phyloP scores from a whole-genome alignment of 2,113 vertebrate genomes.

The Nannobrachium achirus region DNA sequence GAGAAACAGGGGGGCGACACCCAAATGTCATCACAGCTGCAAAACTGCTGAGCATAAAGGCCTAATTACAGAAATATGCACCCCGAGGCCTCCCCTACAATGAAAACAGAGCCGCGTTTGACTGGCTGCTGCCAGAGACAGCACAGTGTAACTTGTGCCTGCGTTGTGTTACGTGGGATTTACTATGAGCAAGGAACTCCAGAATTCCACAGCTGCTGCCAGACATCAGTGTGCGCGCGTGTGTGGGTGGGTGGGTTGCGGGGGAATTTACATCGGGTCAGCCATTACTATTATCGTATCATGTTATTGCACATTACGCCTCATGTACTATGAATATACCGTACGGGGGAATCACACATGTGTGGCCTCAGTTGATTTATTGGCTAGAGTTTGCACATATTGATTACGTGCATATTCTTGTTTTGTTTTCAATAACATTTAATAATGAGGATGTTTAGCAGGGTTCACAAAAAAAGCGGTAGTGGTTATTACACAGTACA shows the following conservation, averaged over 20 bases:
- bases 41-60: constrained; percentile 89
- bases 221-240: constrained; percentile 61
- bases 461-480: constrained; percentile 2
- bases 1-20: constrained; percentile 92
- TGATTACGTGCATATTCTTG: constrained; percentile 17
- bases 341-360: constrained; percentile 10
- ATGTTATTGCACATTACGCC: constrained; percentile 47
- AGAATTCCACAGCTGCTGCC: constrained; percentile 75
- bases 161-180: constrained; percentile 76
- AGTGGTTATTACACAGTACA: neutral
- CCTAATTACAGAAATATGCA: constrained; percentile 93
- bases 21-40: constrained; percentile 94
- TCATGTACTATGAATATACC: constrained; percentile 27
- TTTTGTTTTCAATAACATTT: constrained; percentile 31
- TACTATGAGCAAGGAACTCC: constrained; percentile 60
- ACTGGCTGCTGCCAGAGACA: constrained; percentile 71
- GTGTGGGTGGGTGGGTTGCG: constrained; percentile 61
- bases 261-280: constrained; percentile 46
- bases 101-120: constrained; percentile 84
- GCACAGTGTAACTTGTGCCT: constrained; percentile 64
- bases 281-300: constrained; percentile 37
- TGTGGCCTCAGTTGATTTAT: constrained; percentile 8
- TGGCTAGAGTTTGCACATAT: constrained; percentile 32
- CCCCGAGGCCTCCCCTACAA: constrained; percentile 81
- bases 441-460: neutral